Evolutionary conservation across 2,113 vertebrate species (phyloP), one percentile per base, ranked within the genome.

Genomic region (Stomatorhinus ivindoensis): DNA sequence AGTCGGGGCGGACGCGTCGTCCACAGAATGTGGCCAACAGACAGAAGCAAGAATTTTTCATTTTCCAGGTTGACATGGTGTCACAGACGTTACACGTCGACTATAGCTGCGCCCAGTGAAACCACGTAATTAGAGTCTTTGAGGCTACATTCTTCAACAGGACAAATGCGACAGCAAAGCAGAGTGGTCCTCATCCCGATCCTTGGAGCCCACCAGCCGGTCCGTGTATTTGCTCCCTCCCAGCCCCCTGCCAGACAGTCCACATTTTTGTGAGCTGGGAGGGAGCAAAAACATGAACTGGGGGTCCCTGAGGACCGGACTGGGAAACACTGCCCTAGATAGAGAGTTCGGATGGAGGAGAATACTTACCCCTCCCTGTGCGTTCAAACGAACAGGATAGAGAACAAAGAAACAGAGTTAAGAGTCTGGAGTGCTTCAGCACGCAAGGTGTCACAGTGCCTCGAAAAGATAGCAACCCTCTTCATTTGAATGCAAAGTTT

Each of bases 311-410:
- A 69, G n/a, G 61, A 31, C 27, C 1, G 61, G 61, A 3, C 4
- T 69, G 61, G n/a, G n/a, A 87, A 21, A 44, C 35, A 61, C 58
- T 61, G 19, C 82, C 44, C 39, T 19, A 84, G 82, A 87, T 31
- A 10, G 53, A 24, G 15, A 89, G 48, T 53, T 19, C 21, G 58
- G 50, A 39, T 42, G 27, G 35, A 89, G 50, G 51, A 47, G 39
- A 42, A 76, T 88, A 90, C 90, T 90, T 51, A 90, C 90, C 87
- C 90, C 17, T 90, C 90, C 39, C 90, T 90, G 51, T 73, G 27
- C 46, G 35, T 88, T 87, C 87, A 76, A 69, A 19, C 31, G 88
- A 65, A 35, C 53, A 86, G 31, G 44, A 90, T 82, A 90, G 27
- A 90, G 82, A 90, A 85, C 53, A 86, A 85, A 39, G 55, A 88